Percentiles rank a stretch among this genome's conserved stretches.
phyloP scores from a whole-genome alignment of 2,888 invertebrate genomes.

The Lasioglossum lativentre region DNA sequence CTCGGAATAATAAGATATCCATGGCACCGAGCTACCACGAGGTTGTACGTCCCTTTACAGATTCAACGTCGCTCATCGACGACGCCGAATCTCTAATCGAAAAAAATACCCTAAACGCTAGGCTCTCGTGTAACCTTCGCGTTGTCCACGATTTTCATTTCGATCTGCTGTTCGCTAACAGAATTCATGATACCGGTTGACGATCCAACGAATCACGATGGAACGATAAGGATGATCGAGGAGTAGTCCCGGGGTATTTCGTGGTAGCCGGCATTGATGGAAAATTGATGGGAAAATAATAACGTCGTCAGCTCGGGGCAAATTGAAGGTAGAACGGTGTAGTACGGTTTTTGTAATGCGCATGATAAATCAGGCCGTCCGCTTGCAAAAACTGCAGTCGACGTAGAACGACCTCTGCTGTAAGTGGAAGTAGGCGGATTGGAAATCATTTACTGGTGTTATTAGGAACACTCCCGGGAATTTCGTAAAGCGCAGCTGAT shows the following conservation, averaged over 20 bases:
- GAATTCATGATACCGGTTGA: neutral
- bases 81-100: conserved; percentile 43
- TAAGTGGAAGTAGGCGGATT: conserved; percentile 30
- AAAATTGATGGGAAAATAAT: conserved; percentile 24
- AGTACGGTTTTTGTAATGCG: conserved; percentile 8
- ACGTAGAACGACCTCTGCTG: conserved; percentile 6
- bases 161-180: conserved; percentile 3
- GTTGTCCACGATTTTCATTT: conserved; percentile 35
- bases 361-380: conserved; percentile 18
- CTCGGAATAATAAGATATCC: conserved; percentile 64
- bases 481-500: neutral
- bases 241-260: neutral
- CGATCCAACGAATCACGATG: neutral
- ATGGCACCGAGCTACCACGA: conserved; percentile 40
- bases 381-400: conserved; percentile 1
- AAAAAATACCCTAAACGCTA: conserved; percentile 13
- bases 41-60: conserved; percentile 37
- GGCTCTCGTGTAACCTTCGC: conserved; percentile 35
- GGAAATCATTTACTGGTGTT: conserved; percentile 57
- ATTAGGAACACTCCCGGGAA: neutral
- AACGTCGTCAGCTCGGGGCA: conserved; percentile 19
- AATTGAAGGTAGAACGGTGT: conserved; percentile 23
- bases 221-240: conserved; percentile 12
- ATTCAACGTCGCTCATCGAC: conserved; percentile 54
- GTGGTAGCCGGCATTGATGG: conserved; percentile 7